Percentiles rank a stretch among this genome's conserved stretches.
Conservation (phyloP, 2,113 vertebrate species). For the Pomatostomus ruficeps region DNA sequence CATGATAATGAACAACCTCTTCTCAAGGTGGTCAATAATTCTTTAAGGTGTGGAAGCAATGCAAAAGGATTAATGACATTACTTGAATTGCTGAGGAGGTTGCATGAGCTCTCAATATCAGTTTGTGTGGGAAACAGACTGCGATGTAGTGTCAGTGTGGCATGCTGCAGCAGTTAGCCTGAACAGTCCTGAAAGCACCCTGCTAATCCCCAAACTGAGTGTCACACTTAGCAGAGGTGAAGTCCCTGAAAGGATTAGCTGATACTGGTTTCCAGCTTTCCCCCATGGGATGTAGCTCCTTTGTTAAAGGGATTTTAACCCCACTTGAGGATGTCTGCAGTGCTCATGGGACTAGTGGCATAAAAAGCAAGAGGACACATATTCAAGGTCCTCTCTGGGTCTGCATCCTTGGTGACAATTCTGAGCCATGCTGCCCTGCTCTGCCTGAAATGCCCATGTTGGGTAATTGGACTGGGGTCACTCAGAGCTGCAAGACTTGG, state of each 20-base stretch:
- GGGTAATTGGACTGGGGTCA: neutral
- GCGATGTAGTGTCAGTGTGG: neutral
- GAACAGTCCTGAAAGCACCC: slow-evolving; percentile 5
- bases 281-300: neutral
- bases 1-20: neutral
- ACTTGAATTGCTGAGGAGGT: neutral
- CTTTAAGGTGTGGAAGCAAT: neutral
- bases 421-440: neutral
- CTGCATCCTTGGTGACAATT: neutral
- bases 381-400: neutral
- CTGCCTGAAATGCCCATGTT: neutral
- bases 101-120: neutral
- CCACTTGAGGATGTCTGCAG: neutral
- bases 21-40: neutral
- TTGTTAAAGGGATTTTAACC: slow-evolving; percentile 31
- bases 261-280: neutral
- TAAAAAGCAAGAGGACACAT: neutral
- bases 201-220: slow-evolving; percentile 18
- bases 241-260: slow-evolving; percentile 52
- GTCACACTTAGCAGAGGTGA: slow-evolving; percentile 11
- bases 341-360: neutral
- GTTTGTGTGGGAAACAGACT: slow-evolving; percentile 24
- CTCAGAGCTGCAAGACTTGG: neutral
- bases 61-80: neutral
- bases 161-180: slow-evolving; percentile 4